Evolutionary conservation across 1,140 invertebrate species (phyloP), one percentile per base, ranked within the genome.

Genomic region (Cotesia glomerata): DNA sequence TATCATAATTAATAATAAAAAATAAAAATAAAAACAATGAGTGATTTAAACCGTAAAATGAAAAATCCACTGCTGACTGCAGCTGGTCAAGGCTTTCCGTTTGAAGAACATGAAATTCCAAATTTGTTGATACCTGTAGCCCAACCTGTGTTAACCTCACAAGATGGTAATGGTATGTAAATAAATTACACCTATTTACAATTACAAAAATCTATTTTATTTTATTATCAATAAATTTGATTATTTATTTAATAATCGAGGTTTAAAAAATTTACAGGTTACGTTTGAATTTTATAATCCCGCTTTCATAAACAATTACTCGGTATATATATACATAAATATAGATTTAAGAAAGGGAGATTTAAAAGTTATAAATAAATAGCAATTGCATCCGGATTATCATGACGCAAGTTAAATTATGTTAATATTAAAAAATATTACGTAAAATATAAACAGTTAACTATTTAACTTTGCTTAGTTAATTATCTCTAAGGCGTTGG

Each of bases 61-160:
- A 85, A 83, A 78, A 88, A 88, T 74, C 82, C 86, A 14, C 78
- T 88, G 72, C 77, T 88, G 52, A 82, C 85, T 32, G 85, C 80
- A 13, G 87, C 87, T n/a, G 84, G 82, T 35, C 78, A 81, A 13
- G 80, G 79, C 34, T 87, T 82, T 73, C 80, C 85, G 1, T 85
- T 84, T 32, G 85, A 87, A 39, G 81, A 82, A 76, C 84, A 83
- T 65, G 26, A 77, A 1, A 76, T 76, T 34, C 84, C 79, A 71
- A 74, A 80, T 39, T 51, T 87, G n/a, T 69, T 88, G n/a, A 76
- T 88, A 70, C 86, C 87, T 64, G 84, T 87, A 9, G 82, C 83
- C 16, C 83, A 85, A 61, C 80, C 82, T n/a, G 82, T 80, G 68
- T 77, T 84, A 36, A 80, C 14, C 34, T 51, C 54, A 18, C 78